Percentiles rank a stretch among this genome's conserved stretches.
These are phyloP conservation scores for Loripinus fragilis DNA, from an alignment of 2,888 invertebrate genomes.

Conservation along the genomic window DNA sequence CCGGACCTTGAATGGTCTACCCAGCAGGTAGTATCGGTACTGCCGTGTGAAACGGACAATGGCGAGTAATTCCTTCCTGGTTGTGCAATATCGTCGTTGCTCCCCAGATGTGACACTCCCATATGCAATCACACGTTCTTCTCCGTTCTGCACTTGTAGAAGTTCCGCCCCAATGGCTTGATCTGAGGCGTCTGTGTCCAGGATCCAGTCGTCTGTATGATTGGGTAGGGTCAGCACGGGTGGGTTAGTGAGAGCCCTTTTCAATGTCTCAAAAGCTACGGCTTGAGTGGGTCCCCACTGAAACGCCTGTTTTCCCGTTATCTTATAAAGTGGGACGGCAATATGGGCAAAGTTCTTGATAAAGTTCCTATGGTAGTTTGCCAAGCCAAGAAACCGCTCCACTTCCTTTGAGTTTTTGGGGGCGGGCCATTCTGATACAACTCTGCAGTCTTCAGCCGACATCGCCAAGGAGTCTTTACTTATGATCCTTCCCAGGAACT, in stretches of 20 bases:
- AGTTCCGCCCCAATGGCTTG: too few relatives aligned
- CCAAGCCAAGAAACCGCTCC: slow-evolving; percentile 45
- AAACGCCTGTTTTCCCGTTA: slow-evolving; percentile 37
- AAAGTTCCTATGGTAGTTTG: slow-evolving; percentile 54
- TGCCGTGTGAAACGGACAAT: too few relatives aligned
- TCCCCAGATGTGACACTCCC: too few relatives aligned
- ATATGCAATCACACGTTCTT: too few relatives aligned
- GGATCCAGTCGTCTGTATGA: slow-evolving; percentile 24
- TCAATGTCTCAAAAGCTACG: slow-evolving; percentile 25
- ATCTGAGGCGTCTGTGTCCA: too few relatives aligned
- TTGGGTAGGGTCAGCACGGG: slow-evolving; percentile 40
- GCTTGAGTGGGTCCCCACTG: slow-evolving; percentile 31
- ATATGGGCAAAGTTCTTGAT: slow-evolving; percentile 20
- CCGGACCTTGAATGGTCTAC: too few relatives aligned
- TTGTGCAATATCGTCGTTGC: too few relatives aligned
- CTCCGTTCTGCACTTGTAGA: too few relatives aligned
- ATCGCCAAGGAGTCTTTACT: not conserved
- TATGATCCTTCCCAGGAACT: not conserved
- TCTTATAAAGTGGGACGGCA: slow-evolving; percentile 31
- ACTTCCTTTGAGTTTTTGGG: not conserved
- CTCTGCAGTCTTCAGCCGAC: not conserved
- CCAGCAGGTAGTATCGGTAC: too few relatives aligned
- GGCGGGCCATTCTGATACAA: slow-evolving; percentile 26
- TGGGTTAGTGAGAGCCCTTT: slow-evolving; percentile 14
- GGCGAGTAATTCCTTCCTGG: too few relatives aligned